These are phyloP conservation scores for Eristalis pertinax DNA, from an alignment of 2,888 invertebrate species.

Conservation along the genomic window DNA sequence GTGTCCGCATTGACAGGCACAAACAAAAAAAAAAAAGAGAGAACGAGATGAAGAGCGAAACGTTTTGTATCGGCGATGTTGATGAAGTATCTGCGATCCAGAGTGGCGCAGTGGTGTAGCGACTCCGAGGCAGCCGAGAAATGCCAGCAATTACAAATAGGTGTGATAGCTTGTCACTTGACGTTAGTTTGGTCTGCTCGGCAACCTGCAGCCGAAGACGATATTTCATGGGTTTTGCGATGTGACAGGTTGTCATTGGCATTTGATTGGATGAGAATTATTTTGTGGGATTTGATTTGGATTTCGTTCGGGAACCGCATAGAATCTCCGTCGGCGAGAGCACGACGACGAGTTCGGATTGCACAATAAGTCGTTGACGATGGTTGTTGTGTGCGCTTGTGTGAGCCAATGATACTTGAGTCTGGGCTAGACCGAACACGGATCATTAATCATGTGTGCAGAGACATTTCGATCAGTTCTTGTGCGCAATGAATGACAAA, in stretches of 20 bases:
- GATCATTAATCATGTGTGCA: constrained; percentile 31
- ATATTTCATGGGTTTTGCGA: constrained; percentile 14
- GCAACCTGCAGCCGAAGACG: constrained; percentile 10
- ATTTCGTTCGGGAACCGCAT: background rate
- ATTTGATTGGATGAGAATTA: background rate
- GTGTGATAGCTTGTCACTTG: constrained; percentile 64
- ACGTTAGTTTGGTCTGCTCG: constrained; percentile 27
- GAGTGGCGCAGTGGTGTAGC: background rate
- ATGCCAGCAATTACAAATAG: constrained; percentile 68
- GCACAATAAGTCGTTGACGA: background rate
- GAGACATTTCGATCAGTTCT: constrained; percentile 4
- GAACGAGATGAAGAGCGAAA: background rate
- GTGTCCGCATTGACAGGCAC: constrained; percentile 35
- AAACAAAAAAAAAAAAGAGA: constrained; percentile 40
- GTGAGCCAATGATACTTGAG: background rate
- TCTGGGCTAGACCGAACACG: constrained; percentile 9
- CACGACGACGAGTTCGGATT: background rate
- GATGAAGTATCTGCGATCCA: constrained; percentile 25
- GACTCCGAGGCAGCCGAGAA: constrained; percentile 27
- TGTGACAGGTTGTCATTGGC: constrained; percentile 15
- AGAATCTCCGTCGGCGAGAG: background rate
- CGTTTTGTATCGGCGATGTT: background rate
- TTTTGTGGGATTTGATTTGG: background rate
- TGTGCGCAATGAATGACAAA: constrained; percentile 1
- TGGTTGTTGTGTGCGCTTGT: background rate